Evolutionary conservation across 2,888 invertebrate genomes (phyloP).

Genomic region (Sphecodes monilicornis): DNA sequence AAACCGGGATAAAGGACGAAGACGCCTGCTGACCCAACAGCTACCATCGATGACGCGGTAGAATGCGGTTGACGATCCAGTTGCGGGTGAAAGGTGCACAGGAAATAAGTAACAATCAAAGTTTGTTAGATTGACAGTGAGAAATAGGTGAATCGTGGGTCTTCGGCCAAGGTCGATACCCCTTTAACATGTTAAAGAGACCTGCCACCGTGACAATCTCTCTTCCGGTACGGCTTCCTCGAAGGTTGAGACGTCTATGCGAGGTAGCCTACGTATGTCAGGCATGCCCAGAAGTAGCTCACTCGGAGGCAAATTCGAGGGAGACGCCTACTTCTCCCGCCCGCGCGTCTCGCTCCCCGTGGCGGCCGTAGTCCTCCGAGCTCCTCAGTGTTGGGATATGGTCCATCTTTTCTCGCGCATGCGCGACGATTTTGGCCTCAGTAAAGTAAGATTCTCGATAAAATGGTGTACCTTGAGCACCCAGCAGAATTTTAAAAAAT

Average conservation of each 20-base stretch:
- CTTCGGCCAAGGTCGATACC: slow-evolving; percentile 5
- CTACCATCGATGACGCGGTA: slow-evolving; percentile 22
- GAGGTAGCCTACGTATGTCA: no score
- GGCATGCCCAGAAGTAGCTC: no score
- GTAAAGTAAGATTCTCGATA: no score
- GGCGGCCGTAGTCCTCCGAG: no score
- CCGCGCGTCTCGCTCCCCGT: no score
- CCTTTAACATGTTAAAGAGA: background rate
- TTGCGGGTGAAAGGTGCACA: background rate
- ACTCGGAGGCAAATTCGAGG: no score
- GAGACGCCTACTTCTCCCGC: no score
- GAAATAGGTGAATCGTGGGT: background rate
- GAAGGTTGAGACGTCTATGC: background rate
- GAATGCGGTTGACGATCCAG: background rate
- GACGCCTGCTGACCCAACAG: slow-evolving; percentile 30
- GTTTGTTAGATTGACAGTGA: slow-evolving; percentile 20
- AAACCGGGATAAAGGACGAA: slow-evolving; percentile 29
- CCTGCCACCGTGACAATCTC: background rate
- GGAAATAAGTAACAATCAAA: background rate
- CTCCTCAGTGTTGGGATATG: no score
- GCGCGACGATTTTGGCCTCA: no score
- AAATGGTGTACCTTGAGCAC: no score
- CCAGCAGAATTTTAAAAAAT: no score
- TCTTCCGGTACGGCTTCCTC: background rate
- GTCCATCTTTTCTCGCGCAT: no score